Conservation (phyloP, 2,797 vertebrate genomes). For the Acipenser oxyrinchus region DNA sequence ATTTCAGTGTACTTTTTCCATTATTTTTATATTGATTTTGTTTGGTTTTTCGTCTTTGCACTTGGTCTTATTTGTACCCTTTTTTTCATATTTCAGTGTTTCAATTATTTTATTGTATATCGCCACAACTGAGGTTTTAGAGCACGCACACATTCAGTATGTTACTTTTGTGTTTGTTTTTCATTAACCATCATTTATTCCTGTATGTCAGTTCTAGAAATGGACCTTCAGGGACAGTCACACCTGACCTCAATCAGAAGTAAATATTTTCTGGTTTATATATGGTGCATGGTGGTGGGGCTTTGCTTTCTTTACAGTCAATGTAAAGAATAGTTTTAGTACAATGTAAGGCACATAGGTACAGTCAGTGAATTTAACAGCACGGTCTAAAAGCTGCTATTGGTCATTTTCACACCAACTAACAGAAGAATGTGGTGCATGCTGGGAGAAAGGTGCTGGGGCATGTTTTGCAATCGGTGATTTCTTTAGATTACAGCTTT, state of each 20-base stretch:
- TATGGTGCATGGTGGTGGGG: slow-evolving; percentile 77
- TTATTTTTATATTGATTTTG: too few relatives aligned
- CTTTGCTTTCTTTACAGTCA: slow-evolving; percentile 49
- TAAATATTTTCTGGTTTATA: slow-evolving; percentile 69
- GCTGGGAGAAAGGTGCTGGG: slow-evolving; percentile 38
- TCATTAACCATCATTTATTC: slow-evolving; percentile 67
- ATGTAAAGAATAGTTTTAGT: slow-evolving; percentile 12
- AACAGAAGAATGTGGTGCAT: slow-evolving; percentile 47
- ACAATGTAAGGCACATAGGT: slow-evolving; percentile 1
- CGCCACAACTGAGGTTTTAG: background rate
- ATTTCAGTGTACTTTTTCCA: too few relatives aligned
- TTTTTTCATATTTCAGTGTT: background rate
- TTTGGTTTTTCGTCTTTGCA: background rate
- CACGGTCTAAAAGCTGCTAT: slow-evolving; percentile 1
- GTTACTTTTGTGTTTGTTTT: slow-evolving; percentile 20
- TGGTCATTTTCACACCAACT: slow-evolving; percentile 30
- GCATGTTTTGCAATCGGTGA: slow-evolving; percentile 26
- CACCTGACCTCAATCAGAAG: slow-evolving; percentile 80
- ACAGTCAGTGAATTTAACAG: slow-evolving; percentile 2
- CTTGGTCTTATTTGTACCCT: background rate
- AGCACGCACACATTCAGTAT: slow-evolving; percentile 22
- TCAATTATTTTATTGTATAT: background rate
- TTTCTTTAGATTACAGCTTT: slow-evolving; percentile 16
- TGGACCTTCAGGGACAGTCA: slow-evolving; percentile 66
- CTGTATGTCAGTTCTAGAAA: slow-evolving; percentile 64